A percentile compares a stretch with the other conserved stretches of the same genome.
These are phyloP conservation scores for Spialia ferax DNA, from an alignment of 2,888 invertebrate genomes.

Conservation along the genomic window DNA sequence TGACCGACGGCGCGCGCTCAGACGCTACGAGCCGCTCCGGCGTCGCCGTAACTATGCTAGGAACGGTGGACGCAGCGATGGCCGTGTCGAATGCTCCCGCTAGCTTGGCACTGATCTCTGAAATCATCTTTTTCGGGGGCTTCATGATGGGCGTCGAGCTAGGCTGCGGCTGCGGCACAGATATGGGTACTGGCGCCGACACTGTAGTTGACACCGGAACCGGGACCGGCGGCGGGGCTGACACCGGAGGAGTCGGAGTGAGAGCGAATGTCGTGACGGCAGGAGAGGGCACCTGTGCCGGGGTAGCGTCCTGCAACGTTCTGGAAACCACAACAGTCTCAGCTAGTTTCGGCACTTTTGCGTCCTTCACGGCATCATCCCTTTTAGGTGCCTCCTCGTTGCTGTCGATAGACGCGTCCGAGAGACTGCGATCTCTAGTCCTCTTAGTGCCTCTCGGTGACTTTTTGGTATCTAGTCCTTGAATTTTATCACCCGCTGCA, in stretches of 20 bases:
- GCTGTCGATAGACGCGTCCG: slow-evolving; percentile 89
- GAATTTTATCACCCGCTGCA: slow-evolving; percentile 58
- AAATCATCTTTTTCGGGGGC: slow-evolving; percentile 79
- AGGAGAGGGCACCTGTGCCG: neutral
- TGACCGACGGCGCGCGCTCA: slow-evolving; percentile 40
- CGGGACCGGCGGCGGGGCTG: slow-evolving; percentile 45
- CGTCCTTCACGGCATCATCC: slow-evolving; percentile 62
- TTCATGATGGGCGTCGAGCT: slow-evolving; percentile 71
- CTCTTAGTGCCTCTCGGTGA: slow-evolving; percentile 89
- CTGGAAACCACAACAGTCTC: slow-evolving; percentile 22
- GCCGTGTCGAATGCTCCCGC: slow-evolving; percentile 70
- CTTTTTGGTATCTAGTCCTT: slow-evolving; percentile 80
- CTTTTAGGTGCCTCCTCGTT: slow-evolving; percentile 81
- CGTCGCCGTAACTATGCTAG: slow-evolving; percentile 24
- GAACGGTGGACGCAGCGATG: slow-evolving; percentile 43
- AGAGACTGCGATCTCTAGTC: slow-evolving; percentile 88
- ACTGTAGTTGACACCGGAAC: slow-evolving; percentile 43
- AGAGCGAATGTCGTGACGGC: slow-evolving; percentile 40
- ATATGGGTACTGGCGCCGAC: neutral
- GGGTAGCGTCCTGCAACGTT: slow-evolving; percentile 41
- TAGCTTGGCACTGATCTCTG: slow-evolving; percentile 75
- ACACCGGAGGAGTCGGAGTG: slow-evolving; percentile 38
- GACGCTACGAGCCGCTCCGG: slow-evolving; percentile 32
- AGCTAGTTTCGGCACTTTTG: slow-evolving; percentile 61
- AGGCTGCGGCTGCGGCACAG: slow-evolving; percentile 18